phyloP scores from a whole-genome alignment of 2,797 vertebrate genomes.

The Orestias chungarensis region DNA sequence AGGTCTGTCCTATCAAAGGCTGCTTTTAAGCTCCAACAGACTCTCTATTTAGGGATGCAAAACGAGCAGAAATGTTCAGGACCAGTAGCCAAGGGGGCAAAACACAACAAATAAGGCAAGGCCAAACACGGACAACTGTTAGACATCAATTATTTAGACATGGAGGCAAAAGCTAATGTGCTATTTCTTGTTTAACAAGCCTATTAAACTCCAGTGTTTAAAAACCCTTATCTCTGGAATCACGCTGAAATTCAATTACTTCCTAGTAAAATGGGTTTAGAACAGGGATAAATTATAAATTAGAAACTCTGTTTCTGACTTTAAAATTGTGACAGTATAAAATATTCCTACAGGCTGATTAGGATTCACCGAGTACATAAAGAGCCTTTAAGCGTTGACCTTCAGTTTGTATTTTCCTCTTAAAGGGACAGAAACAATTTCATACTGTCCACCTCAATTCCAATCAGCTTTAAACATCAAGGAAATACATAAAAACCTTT shows the following conservation, averaged over 20 bases:
- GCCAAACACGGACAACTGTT: slow-evolving; percentile 50
- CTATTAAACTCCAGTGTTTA: slow-evolving; percentile 25
- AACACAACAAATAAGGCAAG: slow-evolving; percentile 41
- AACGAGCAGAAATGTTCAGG: slow-evolving; percentile 21
- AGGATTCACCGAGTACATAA: slow-evolving; percentile 13
- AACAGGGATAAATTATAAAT: neutral
- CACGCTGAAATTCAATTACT: slow-evolving; percentile 30
- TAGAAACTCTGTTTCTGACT: slow-evolving; percentile 16
- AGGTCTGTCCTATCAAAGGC: slow-evolving; percentile 6
- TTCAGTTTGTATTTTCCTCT: slow-evolving; percentile 11
- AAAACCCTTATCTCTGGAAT: slow-evolving; percentile 16
- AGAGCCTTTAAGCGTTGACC: neutral
- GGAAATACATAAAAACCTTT: slow-evolving; percentile 24
- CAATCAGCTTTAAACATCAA: slow-evolving; percentile 12
- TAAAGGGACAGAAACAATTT: slow-evolving; percentile 12
- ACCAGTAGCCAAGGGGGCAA: slow-evolving; percentile 26
- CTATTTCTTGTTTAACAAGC: slow-evolving; percentile 40
- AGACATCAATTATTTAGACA: slow-evolving; percentile 57
- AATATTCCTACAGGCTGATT: slow-evolving; percentile 19
- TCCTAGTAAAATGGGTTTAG: slow-evolving; percentile 16
- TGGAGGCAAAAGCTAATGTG: slow-evolving; percentile 28
- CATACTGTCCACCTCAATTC: slow-evolving; percentile 6
- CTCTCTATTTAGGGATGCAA: slow-evolving; percentile 19
- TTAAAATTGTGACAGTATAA: slow-evolving; percentile 19
- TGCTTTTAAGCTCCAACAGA: slow-evolving; percentile 23